phyloP scores from a whole-genome alignment of 2,888 invertebrate species.

The Ormyrus thymus region DNA sequence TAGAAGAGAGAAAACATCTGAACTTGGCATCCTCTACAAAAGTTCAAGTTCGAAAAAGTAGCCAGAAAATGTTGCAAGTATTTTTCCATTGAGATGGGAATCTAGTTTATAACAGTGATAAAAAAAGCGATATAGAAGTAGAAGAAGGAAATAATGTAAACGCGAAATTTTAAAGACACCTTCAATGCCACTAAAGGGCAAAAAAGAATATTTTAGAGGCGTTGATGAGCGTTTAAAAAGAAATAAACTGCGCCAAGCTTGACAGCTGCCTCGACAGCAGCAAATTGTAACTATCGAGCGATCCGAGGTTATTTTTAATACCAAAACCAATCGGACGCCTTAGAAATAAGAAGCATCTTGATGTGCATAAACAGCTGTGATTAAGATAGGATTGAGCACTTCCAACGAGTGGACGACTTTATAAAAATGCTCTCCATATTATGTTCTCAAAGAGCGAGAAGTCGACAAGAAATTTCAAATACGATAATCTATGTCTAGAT shows the following conservation, averaged over 20 bases:
- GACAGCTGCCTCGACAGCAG: conserved; percentile 43
- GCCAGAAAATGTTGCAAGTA: conserved; percentile 67
- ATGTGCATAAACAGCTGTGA: conserved; percentile 53
- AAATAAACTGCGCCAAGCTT: conserved; percentile 49
- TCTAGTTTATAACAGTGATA: conserved; percentile 62
- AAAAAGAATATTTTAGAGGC: conserved; percentile 43
- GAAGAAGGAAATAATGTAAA: conserved; percentile 40
- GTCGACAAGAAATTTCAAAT: conserved; percentile 35
- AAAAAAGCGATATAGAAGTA: conserved; percentile 54
- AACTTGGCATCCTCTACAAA: conserved; percentile 45
- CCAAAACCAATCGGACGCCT: conserved; percentile 74
- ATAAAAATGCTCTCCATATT: conserved; percentile 35
- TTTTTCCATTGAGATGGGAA: conserved; percentile 70
- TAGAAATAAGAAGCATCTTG: conserved; percentile 54
- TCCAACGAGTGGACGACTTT: conserved; percentile 49
- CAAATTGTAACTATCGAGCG: conserved; percentile 59
- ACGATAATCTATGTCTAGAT: conserved; percentile 52
- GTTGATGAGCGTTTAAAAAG: conserved; percentile 30
- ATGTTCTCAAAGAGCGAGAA: conserved; percentile 9
- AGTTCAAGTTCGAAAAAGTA: conserved; percentile 64
- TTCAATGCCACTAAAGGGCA: conserved; percentile 38
- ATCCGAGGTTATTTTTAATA: conserved; percentile 76
- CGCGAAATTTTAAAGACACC: conserved; percentile 46
- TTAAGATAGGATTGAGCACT: conserved; percentile 55
- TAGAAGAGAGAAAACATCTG: conserved; percentile 40